These are phyloP conservation scores for Lysandra bellargus DNA, from an alignment of 2,888 invertebrate genomes.

Conservation along the genomic window DNA sequence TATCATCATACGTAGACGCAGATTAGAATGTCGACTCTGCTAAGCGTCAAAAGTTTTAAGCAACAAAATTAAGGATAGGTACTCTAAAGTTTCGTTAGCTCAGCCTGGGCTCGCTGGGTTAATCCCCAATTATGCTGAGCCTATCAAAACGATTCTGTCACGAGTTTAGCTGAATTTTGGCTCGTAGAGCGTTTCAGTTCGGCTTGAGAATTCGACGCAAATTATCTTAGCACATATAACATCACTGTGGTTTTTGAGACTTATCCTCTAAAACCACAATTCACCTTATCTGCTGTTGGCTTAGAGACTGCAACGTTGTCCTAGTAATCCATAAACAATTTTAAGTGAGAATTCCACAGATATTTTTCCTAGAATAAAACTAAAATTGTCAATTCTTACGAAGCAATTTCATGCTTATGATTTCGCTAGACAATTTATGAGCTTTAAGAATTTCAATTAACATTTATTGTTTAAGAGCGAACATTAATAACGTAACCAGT, in stretches of 20 bases:
- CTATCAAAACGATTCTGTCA: conserved; percentile 10
- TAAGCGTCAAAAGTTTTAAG: neutral
- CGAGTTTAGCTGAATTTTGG: neutral
- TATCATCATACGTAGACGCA: neutral
- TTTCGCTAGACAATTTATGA: conserved; percentile 3
- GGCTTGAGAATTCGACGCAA: conserved; percentile 9
- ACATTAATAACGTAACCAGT: conserved; percentile 10
- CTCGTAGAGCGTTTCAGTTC: conserved; percentile 3
- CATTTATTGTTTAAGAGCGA: conserved; percentile 15
- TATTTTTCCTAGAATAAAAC: neutral
- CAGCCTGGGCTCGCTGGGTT: neutral
- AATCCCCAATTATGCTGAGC: conserved; percentile 22
- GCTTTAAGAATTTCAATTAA: conserved; percentile 12
- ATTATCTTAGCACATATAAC: neutral
- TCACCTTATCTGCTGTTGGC: neutral
- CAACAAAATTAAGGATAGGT: neutral
- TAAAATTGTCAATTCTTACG: neutral
- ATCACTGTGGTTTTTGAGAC: neutral
- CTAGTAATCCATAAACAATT: neutral
- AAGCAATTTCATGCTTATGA: conserved; percentile 13
- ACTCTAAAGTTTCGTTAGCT: conserved; percentile 8
- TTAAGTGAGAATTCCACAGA: neutral
- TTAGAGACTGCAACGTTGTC: neutral
- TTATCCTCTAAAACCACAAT: neutral
- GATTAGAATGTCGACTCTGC: neutral